Base-by-base conservation (phyloP, 2,888 invertebrate genomes). In the Coecobrya sp. region DNA sequence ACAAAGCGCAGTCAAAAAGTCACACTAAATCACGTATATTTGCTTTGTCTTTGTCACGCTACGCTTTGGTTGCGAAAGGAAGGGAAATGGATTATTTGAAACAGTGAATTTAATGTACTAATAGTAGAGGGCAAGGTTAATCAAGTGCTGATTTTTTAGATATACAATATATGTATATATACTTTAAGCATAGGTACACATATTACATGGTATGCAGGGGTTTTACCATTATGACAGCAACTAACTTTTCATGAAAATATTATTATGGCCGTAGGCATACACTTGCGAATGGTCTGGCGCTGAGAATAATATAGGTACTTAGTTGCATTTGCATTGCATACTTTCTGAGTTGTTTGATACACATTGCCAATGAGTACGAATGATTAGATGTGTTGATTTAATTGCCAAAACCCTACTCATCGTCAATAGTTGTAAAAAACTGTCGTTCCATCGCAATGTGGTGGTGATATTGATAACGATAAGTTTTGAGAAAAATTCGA, bases 121-220 rank as follows among this genome's bases (percentile, higher is more conserved):
- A 86, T 86, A 13, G 85, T 90, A 90, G 90, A 90, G 90, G 90
- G 90, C 90, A 90, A 90, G 90, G 90, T 85, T 89, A 70, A 70
- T 73, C 49, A 76, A n/a, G 76, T 22, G 22, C 22, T 13, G 22
- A 45, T 13, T 36, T 36, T 73, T 30, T 3, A 65, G 19, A 59
- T 59, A 59, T n/a, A n/a, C n/a, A 19, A 59, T 59, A 10, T 11
- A 19, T 22, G 22, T 62, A 22, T 62, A n/a, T n/a, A n/a, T n/a
- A n/a, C 62, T 22, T 19, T 25, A 10, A 7, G 22, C 59, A 59
- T 19, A 59, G 5, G 3, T 36, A 25, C 62, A 36, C 36, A 36
- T 36, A 36, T 36, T 4, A 36, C 36, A 36, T 36, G 36, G 7
- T 36, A 36, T 36, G 7, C 2, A 36, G 7, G 36, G 36, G 36